Percentiles rank a stretch among this genome's conserved stretches.
These are phyloP conservation scores for Ecliptopera silaceata DNA, from an alignment of 2,888 invertebrate genomes.

Conservation along the genomic window DNA sequence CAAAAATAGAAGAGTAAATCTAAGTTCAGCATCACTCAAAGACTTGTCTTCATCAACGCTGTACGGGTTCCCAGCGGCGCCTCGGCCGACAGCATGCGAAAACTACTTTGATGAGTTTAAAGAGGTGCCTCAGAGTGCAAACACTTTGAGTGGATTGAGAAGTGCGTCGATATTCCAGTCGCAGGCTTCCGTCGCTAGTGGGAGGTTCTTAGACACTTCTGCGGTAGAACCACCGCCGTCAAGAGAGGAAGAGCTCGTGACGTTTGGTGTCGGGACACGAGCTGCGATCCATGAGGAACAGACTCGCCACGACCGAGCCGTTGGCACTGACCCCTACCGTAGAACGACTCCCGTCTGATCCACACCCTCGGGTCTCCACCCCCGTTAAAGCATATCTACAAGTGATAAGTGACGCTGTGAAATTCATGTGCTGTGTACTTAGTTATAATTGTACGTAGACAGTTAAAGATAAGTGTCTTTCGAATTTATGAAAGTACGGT, in stretches of 20 bases:
- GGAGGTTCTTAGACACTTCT: conserved; percentile 87
- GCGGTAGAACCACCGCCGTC: conserved; percentile 85
- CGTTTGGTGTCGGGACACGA: conserved; percentile 85
- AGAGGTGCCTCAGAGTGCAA: conserved; percentile 80
- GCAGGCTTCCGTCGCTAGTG: conserved; percentile 85
- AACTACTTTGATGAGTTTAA: conserved; percentile 82
- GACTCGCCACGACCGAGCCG: conserved; percentile 72
- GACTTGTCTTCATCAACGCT: conserved; percentile 81
- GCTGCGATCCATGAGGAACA: conserved; percentile 54
- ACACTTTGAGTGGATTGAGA: conserved; percentile 72
- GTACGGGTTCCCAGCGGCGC: conserved; percentile 86
- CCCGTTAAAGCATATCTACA: conserved; percentile 77
- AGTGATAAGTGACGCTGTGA: conserved; percentile 71
- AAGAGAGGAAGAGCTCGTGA: conserved; percentile 86
- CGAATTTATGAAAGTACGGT: conserved; percentile 76
- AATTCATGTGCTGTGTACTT: conserved; percentile 59
- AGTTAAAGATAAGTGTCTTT: conserved; percentile 60
- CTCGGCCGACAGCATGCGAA: conserved; percentile 84
- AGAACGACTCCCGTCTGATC: conserved; percentile 84
- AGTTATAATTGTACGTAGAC: conserved; percentile 55
- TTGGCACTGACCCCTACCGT: conserved; percentile 81
- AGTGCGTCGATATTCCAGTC: conserved; percentile 79
- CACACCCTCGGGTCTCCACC: conserved; percentile 49
- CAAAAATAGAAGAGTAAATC: conserved; percentile 71
- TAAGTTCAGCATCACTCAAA: conserved; percentile 83